Conservation (phyloP, 2,797 vertebrate genomes). For the Anguilla marmorata region DNA sequence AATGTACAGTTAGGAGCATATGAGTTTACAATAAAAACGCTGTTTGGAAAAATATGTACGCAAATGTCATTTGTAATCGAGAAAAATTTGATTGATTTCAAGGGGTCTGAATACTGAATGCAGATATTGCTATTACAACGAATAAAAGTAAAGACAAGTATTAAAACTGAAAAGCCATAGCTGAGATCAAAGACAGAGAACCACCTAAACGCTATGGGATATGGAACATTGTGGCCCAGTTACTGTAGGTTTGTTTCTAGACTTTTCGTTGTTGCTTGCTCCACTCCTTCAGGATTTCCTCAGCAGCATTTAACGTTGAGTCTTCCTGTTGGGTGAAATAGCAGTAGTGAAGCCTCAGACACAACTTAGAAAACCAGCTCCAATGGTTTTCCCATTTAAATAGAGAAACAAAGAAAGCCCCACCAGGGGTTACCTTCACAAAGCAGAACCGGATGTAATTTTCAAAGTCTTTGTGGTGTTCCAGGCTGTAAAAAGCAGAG, state of each 20-base stretch:
- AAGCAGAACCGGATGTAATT: conserved; percentile 93
- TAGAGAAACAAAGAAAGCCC: background rate
- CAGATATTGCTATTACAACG: background rate
- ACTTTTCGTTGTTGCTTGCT: conserved; percentile 55
- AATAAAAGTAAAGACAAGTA: background rate
- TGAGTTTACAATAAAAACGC: too few relatives aligned
- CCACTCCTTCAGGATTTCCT: conserved; percentile 80
- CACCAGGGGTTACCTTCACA: conserved; percentile 78
- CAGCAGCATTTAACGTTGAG: conserved; percentile 82
- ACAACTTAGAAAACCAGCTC: background rate
- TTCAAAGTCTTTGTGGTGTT: conserved; percentile 77
- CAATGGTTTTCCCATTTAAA: background rate
- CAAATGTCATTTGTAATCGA: background rate
- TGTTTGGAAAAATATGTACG: too few relatives aligned
- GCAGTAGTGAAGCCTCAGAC: background rate
- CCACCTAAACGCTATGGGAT: background rate
- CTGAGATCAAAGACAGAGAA: background rate
- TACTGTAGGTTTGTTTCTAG: background rate
- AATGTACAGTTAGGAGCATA: too few relatives aligned
- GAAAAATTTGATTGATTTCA: background rate
- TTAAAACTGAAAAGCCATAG: background rate
- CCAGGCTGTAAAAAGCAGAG: conserved; percentile 80
- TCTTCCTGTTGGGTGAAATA: conserved; percentile 76
- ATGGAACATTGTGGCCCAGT: background rate
- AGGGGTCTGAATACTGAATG: background rate